These are phyloP conservation scores for Rhinogobius similis DNA, from an alignment of 2,113 vertebrate genomes.

Conservation along the genomic window DNA sequence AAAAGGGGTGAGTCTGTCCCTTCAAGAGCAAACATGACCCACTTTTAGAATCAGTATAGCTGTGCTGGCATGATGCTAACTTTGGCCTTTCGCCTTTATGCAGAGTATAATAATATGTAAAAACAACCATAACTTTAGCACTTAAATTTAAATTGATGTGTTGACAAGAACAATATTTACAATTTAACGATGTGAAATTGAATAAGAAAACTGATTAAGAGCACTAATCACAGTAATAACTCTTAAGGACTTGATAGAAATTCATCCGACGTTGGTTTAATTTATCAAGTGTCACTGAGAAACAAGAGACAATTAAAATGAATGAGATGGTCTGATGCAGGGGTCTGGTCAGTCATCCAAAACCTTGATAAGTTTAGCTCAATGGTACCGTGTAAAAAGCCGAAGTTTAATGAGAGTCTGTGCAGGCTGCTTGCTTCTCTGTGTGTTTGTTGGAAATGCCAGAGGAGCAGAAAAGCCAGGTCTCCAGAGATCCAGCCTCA, in stretches of 20 bases:
- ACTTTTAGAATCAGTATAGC: neutral
- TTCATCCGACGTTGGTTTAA: constrained; percentile 15
- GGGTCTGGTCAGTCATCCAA: constrained; percentile 47
- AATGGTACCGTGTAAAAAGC: constrained; percentile 8
- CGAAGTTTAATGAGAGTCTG: constrained; percentile 23
- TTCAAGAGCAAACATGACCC: neutral
- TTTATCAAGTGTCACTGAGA: constrained; percentile 34
- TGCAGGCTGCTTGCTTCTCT: constrained; percentile 23
- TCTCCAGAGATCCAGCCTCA: constrained; percentile 51
- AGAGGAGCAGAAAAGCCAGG: constrained; percentile 37
- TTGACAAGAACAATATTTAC: constrained; percentile 17
- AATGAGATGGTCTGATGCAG: constrained; percentile 43
- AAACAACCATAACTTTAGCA: neutral
- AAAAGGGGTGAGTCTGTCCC: neutral
- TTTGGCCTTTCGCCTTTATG: constrained; percentile 11
- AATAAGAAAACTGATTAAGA: constrained; percentile 8
- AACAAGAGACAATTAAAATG: constrained; percentile 42
- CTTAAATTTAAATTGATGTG: constrained; percentile 4
- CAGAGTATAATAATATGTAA: neutral
- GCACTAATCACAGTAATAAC: constrained; percentile 7
- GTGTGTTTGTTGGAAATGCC: constrained; percentile 33
- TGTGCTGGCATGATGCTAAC: neutral
- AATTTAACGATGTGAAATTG: constrained; percentile 9
- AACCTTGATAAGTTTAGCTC: constrained; percentile 33
- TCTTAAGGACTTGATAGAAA: neutral